Conservation (phyloP, 2,113 vertebrate genomes). For the Cheilinus undulatus region DNA sequence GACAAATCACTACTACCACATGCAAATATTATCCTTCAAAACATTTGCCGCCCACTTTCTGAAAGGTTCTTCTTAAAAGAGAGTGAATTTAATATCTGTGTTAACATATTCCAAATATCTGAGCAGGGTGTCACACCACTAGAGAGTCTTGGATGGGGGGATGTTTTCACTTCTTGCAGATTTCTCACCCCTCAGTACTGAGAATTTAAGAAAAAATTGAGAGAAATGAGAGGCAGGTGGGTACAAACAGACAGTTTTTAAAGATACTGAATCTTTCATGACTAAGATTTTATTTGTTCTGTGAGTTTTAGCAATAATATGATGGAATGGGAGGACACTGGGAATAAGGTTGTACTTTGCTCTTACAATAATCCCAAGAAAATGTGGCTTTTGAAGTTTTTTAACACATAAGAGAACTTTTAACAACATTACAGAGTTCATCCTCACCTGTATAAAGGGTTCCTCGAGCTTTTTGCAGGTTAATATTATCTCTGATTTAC, state of each 20-base stretch:
- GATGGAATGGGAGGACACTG: conserved; percentile 4
- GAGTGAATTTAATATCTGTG: conserved; percentile 49
- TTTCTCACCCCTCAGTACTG: conserved; percentile 26
- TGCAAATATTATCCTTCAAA: conserved; percentile 74
- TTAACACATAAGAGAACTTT: too few species aligned
- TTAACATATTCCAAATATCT: conserved; percentile 52
- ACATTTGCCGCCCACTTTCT: conserved; percentile 57
- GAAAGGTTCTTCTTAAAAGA: conserved; percentile 41
- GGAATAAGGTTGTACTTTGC: neutral
- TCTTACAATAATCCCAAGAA: too few species aligned
- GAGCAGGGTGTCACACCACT: conserved; percentile 42
- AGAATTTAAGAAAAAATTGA: conserved; percentile 7
- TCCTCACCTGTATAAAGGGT: too few species aligned
- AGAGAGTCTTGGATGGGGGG: conserved; percentile 31
- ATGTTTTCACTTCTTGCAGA: conserved; percentile 50
- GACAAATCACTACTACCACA: conserved; percentile 53
- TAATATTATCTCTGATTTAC: too few species aligned
- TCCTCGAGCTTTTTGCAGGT: too few species aligned
- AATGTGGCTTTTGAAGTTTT: too few species aligned
- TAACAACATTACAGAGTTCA: too few species aligned
- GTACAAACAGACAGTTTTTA: neutral
- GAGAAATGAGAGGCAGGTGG: neutral
- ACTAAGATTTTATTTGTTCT: conserved; percentile 47
- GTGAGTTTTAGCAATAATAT: conserved; percentile 27
- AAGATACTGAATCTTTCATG: neutral